A percentile compares a stretch with the other conserved stretches of the same genome.
Evolutionary conservation across 2,113 vertebrate genomes (phyloP).

Genomic region (Chelonoidis abingdonii): DNA sequence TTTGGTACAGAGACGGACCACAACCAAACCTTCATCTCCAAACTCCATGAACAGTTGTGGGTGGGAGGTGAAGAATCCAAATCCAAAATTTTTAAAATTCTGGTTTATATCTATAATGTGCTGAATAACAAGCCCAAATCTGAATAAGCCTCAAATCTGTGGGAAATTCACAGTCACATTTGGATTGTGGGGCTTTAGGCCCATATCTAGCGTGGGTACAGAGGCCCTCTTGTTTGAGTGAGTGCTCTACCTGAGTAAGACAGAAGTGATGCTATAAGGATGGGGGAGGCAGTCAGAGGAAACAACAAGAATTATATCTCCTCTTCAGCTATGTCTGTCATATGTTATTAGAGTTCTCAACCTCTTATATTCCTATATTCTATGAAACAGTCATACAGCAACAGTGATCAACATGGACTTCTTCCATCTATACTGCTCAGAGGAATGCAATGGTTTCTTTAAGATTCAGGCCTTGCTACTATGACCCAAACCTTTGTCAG

Average conservation of each 20-base stretch:
- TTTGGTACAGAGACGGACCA: not conserved
- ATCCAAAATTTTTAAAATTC: not conserved
- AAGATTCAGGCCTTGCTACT: not conserved
- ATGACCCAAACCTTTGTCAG: not conserved
- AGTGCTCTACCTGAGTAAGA: not conserved
- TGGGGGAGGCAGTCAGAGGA: not conserved
- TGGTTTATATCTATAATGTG: not conserved
- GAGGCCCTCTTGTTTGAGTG: not conserved
- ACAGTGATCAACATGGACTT: not conserved
- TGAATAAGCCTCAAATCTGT: not conserved
- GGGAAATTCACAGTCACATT: not conserved
- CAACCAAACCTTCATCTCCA: not conserved
- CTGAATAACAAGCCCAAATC: not conserved
- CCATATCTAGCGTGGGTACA: not conserved
- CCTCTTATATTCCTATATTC: not conserved
- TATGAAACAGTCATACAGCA: not conserved
- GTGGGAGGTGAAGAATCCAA: not conserved
- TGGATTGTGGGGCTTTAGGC: not conserved
- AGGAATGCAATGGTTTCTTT: not conserved
- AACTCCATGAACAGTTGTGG: not conserved
- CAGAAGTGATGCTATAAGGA: not conserved
- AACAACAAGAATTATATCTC: not conserved
- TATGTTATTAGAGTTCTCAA: not conserved
- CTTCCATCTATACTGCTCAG: not conserved
- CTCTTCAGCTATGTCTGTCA: not conserved